Conservation (phyloP, 2,113 vertebrate species). For the Nycticorax nycticorax region DNA sequence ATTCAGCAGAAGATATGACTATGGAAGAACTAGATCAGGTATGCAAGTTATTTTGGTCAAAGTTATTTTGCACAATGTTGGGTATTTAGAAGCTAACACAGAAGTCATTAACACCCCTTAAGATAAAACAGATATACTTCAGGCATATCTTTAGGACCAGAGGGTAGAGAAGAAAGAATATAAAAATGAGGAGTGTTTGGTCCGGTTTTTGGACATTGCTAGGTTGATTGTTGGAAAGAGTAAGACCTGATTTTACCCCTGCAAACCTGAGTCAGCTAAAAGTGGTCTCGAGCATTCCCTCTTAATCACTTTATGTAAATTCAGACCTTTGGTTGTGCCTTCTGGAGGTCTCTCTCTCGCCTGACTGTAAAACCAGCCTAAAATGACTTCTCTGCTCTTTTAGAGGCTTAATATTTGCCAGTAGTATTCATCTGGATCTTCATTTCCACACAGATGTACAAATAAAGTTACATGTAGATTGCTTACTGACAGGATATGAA, state of each 20-base stretch:
- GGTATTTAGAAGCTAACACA: background rate
- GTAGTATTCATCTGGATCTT: background rate
- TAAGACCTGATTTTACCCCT: background rate
- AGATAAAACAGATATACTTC: background rate
- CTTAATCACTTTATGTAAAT: background rate
- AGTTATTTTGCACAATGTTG: background rate
- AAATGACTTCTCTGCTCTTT: background rate
- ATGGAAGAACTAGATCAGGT: background rate
- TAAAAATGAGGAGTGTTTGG: background rate
- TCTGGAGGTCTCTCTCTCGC: background rate
- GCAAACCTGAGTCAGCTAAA: background rate
- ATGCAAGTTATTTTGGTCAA: background rate
- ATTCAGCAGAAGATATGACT: background rate
- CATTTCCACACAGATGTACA: background rate
- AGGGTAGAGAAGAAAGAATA: background rate
- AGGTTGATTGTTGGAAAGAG: background rate
- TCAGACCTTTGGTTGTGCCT: background rate
- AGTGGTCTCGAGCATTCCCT: background rate
- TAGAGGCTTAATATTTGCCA: background rate
- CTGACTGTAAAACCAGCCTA: background rate
- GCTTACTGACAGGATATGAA: background rate
- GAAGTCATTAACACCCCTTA: background rate
- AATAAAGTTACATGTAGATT: background rate
- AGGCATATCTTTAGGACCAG: background rate
- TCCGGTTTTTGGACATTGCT: background rate